Evolutionary conservation across 2,888 invertebrate genomes (phyloP), one percentile per base, ranked within the genome.

Genomic region (Didymodactylos carnosus): DNA sequence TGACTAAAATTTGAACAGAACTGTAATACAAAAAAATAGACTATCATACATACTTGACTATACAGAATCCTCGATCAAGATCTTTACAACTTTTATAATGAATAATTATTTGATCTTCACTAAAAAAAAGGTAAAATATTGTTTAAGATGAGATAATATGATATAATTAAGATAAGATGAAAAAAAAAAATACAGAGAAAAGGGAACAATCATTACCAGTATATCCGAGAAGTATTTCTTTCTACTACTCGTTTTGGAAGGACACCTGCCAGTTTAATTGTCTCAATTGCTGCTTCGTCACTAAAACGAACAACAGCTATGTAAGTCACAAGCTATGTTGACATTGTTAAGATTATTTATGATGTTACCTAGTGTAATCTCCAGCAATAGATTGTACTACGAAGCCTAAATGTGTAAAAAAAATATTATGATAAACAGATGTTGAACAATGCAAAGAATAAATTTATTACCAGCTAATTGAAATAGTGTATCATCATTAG

Each of bases 91-190:
- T 82, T 77, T 81, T 80, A 78, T 85, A 85, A 77, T 81, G 79
- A n/a, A 79, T 79, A 73, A 84, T 80, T 27, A 85, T 83, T 75
- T 81, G 79, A 8, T 83, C 82, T 78, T 85, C 85, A 80, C 85
- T 84, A 80, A 70, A 80, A 80, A n/a, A n/a, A n/a, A n/a, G n/a
- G n/a, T n/a, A n/a, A 76, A 76, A 77, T 72, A 23, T 49, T 43
- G 14, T 49, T 11, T 8, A 3, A 49, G 25, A 25, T 13, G 8
- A 25, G 19, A 13, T 16, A 49, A 25, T 13, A 49, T 0, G 14
- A 19, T n/a, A 8, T 46, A 23, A 46, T 11, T n/a, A 11, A 46
- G 23, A 19, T 7, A 5, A n/a, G 3, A 11, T 19, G n/a, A n/a
- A n/a, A n/a, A n/a, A n/a, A n/a, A n/a, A n/a, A n/a, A n/a, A n/a